Conservation (phyloP, 2,888 invertebrate species). For the Liposcelis brunnea region DNA sequence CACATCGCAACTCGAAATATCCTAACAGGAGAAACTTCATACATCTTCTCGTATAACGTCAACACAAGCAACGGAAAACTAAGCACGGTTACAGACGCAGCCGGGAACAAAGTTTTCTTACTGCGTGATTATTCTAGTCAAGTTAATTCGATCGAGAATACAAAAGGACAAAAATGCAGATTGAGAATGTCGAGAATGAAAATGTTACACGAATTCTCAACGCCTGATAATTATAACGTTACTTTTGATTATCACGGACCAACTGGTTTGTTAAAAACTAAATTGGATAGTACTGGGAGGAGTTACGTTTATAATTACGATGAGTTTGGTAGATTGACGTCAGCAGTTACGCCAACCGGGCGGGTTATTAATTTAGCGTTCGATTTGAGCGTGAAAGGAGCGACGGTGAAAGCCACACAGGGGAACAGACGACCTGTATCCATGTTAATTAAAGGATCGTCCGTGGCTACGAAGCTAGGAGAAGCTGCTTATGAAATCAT, state of each 20-base stretch:
- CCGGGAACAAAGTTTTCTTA: constrained; percentile 75
- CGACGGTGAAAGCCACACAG: constrained; percentile 67
- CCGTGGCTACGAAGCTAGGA: constrained; percentile 64
- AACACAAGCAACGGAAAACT: constrained; percentile 92
- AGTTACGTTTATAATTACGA: constrained; percentile 91
- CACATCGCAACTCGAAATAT: constrained; percentile 89
- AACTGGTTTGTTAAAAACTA: constrained; percentile 73
- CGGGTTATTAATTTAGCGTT: constrained; percentile 75
- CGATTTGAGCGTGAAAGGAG: constrained; percentile 80
- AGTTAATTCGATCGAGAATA: constrained; percentile 87
- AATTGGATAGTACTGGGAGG: constrained; percentile 74
- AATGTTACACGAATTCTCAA: constrained; percentile 75
- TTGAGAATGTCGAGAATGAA: constrained; percentile 84
- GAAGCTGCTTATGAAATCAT: constrained; percentile 68
- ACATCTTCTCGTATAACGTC: constrained; percentile 88
- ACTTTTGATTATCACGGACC: constrained; percentile 88
- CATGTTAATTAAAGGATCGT: constrained; percentile 73
- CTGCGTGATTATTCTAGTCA: constrained; percentile 68
- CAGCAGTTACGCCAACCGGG: constrained; percentile 89
- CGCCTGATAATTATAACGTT: constrained; percentile 84
- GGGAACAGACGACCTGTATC: constrained; percentile 68
- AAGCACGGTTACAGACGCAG: constrained; percentile 82
- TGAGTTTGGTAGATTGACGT: constrained; percentile 79
- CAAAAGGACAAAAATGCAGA: constrained; percentile 80
- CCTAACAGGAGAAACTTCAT: constrained; percentile 83